Evolutionary conservation across 2,888 invertebrate genomes (phyloP).

Genomic region (Metopia argyrocephala): DNA sequence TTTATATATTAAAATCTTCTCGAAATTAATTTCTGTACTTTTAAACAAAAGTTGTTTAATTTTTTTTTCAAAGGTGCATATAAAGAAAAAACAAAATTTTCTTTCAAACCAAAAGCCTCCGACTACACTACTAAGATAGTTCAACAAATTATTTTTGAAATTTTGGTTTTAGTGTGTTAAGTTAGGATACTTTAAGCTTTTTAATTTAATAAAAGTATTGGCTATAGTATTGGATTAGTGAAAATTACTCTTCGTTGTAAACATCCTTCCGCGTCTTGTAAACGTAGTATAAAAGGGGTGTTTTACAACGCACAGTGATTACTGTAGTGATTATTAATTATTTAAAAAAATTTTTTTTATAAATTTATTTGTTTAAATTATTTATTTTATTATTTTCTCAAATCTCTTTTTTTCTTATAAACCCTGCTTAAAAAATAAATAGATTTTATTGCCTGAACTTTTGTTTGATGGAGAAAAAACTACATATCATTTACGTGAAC

Average conservation of each 20-base stretch:
- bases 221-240: too few relatives aligned
- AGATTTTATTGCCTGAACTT: conserved; percentile 70
- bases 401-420: conserved; percentile 38
- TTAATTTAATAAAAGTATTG: too few relatives aligned
- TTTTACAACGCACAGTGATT: too few relatives aligned
- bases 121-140: neutral
- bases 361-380: conserved; percentile 25
- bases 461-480: conserved; percentile 69
- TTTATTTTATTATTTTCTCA: conserved; percentile 34
- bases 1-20: conserved; percentile 14
- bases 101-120: neutral
- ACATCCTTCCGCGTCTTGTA: too few relatives aligned
- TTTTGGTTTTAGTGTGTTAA: neutral
- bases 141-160: neutral
- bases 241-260: too few relatives aligned
- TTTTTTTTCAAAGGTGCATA: conserved; percentile 64
- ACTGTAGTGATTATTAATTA: too few relatives aligned
- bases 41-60: conserved; percentile 3
- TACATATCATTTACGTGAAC: conserved; percentile 70
- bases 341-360: conserved; percentile 11
- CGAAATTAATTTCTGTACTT: conserved; percentile 16
- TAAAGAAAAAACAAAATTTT: conserved; percentile 57
- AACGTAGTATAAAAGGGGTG: too few relatives aligned
- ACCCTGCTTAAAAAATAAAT: conserved; percentile 26
- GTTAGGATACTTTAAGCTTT: neutral